phyloP scores from a whole-genome alignment of 2,113 vertebrate species.

The Cisticola juncidis region DNA sequence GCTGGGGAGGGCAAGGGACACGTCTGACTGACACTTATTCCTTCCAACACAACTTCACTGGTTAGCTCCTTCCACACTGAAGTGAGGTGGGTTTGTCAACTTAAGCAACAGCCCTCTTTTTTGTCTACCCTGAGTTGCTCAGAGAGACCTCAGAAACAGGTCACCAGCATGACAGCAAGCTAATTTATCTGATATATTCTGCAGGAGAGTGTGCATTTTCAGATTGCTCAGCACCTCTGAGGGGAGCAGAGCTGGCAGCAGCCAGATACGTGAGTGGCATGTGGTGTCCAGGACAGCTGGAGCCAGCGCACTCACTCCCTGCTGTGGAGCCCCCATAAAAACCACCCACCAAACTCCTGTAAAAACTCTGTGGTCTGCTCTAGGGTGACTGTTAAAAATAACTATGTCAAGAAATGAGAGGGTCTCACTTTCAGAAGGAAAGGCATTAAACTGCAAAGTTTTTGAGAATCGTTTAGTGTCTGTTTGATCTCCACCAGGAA shows the following conservation, averaged over 20 bases:
- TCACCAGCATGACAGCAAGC: background rate
- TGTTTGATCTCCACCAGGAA: background rate
- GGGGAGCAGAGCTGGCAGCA: background rate
- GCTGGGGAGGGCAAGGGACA: background rate
- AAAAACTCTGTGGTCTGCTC: background rate
- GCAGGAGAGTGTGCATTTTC: background rate
- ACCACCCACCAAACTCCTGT: background rate
- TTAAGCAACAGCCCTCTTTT: background rate
- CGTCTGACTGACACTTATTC: background rate
- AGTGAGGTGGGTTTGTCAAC: background rate
- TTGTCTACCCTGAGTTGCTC: background rate
- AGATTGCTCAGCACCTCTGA: background rate
- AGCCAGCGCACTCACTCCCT: background rate
- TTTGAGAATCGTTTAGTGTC: background rate
- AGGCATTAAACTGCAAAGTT: background rate
- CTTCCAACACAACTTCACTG: background rate
- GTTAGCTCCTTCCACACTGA: background rate
- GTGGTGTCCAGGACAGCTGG: background rate
- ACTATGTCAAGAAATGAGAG: background rate
- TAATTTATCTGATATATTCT: background rate
- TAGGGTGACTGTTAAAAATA: background rate
- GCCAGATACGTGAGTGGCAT: rapidly evolving
- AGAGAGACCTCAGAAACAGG: background rate
- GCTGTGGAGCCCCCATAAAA: background rate
- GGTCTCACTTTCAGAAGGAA: background rate